Conservation (phyloP, 1,140 invertebrate genomes). For the Bactericera cockerelli region DNA sequence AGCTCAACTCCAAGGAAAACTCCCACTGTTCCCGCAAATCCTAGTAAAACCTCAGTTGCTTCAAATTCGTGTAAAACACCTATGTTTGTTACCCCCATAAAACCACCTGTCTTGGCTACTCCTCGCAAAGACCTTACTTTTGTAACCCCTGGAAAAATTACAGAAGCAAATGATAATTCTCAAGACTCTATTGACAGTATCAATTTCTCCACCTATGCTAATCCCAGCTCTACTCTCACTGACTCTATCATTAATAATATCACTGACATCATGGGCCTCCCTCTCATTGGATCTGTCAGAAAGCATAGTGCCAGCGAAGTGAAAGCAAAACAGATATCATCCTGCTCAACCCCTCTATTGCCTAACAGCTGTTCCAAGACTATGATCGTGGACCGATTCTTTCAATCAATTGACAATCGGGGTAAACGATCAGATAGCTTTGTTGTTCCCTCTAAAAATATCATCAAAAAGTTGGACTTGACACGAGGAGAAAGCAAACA, state of each 20-base stretch:
- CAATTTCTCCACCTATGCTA: background rate
- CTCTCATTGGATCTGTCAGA: background rate
- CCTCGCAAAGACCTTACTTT: too few relatives aligned
- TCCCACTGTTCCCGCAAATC: too few relatives aligned
- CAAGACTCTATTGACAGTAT: background rate
- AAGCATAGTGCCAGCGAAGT: background rate
- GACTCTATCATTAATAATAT: background rate
- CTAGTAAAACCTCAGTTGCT: too few relatives aligned
- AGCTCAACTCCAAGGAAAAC: too few relatives aligned
- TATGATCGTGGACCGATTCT: background rate
- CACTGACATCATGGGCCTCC: background rate
- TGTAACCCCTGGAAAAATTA: too few relatives aligned
- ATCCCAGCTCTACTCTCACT: background rate
- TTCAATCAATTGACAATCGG: background rate
- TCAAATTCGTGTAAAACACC: too few relatives aligned
- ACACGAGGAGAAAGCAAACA: background rate
- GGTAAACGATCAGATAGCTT: background rate
- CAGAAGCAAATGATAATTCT: background rate
- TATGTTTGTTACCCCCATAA: too few relatives aligned
- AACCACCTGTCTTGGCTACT: too few relatives aligned
- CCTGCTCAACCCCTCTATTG: background rate
- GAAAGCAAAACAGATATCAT: background rate
- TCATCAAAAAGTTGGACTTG: background rate
- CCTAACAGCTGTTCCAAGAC: background rate
- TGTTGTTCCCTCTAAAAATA: background rate